Base-by-base conservation (phyloP, 2,888 invertebrate genomes). In the Campaea margaritaria region DNA sequence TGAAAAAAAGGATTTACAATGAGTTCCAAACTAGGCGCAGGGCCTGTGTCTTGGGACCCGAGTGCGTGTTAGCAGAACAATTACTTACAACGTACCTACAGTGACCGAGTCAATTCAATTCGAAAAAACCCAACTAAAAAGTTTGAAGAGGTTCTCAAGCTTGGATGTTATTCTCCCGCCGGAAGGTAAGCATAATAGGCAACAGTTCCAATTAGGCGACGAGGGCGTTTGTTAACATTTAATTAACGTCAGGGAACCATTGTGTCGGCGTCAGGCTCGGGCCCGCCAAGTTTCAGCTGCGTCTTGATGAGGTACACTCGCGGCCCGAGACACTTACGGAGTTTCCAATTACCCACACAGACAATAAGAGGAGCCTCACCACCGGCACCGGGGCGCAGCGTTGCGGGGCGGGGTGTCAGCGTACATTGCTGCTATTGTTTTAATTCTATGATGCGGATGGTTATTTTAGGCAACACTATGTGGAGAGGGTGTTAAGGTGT, bases 211-310 rank as follows among this genome's bases (percentile, higher is more conserved):
- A 92, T 92, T 92, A 92, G 90, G 84, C 88, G 89, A 86, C 87
- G 85, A 91, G 91, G 89, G 91, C 90, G 91, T 92, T 92, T 92
- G 91, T 92, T 91, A 92, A 90, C 91, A 92, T 91, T 92, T 92
- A 91, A 92, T 91, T 92, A 92, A 90, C 89, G 90, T 87, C 86
- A 87, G 85, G 82, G 81, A 85, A 86, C 85, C 80, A 91, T 91
- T 91, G 91, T 91, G 87, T 87, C 78, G 85, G 80, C 80, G 79
- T 70, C 73, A 75, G 82, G 79, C 86, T 86, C 79, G 83, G 82
- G 82, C 79, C 38, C 15, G 60, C 63, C 81, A 82, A 82, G 79
- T 52, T 52, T 38, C 38, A 36, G 52, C 72, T 70, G 64, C 70
- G 72, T 74, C 73, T 80, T 75, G 77, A 76, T 74, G 76, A 76